These are phyloP conservation scores for Melanaphis sacchari DNA, from an alignment of 1,140 invertebrate genomes.

Conservation along the genomic window DNA sequence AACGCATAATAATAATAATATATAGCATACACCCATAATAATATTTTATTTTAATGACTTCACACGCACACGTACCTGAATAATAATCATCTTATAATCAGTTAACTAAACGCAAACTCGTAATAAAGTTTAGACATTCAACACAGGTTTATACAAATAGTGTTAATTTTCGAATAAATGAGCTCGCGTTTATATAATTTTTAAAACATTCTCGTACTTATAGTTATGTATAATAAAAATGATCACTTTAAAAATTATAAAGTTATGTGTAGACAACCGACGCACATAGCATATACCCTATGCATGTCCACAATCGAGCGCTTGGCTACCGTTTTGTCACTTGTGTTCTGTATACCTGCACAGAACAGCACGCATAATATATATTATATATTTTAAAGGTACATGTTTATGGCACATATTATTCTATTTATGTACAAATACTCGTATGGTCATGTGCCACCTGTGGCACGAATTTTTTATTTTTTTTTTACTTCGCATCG, in stretches of 20 bases:
- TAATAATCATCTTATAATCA: too few relatives aligned
- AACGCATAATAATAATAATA: too few relatives aligned
- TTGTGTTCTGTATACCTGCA: background rate
- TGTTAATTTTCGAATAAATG: background rate
- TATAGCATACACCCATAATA: too few relatives aligned
- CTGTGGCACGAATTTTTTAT: background rate
- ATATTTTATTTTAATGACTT: too few relatives aligned
- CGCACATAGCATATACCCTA: background rate
- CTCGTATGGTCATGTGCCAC: background rate
- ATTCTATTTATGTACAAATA: background rate
- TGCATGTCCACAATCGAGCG: background rate
- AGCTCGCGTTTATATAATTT: background rate
- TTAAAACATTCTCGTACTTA: too few relatives aligned
- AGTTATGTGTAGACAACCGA: background rate
- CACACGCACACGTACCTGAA: too few relatives aligned
- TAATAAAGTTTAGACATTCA: background rate
- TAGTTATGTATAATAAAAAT: background rate
- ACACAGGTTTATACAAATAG: background rate
- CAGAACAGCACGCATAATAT: too few relatives aligned
- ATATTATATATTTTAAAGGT: too few relatives aligned
- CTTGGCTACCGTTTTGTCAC: background rate
- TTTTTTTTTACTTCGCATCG: background rate
- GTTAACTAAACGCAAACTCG: background rate
- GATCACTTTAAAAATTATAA: background rate
- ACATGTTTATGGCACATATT: background rate